Evolutionary conservation across 2,797 vertebrate genomes (phyloP), one percentile per base, ranked within the genome.

Genomic region (Argyrosomus regius): DNA sequence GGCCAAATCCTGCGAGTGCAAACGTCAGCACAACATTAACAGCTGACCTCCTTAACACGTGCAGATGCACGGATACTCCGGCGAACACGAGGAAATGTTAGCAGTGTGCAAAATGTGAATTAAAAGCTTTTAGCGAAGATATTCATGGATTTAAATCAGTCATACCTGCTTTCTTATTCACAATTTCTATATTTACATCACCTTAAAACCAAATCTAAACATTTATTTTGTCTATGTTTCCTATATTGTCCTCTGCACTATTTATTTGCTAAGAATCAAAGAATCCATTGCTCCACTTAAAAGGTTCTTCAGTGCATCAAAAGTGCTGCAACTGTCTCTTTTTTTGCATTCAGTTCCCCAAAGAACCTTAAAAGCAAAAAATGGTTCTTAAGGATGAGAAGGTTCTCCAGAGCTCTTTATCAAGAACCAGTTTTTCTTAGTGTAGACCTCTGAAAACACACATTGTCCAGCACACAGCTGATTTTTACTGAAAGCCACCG

Each of bases 31-130:
- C 57, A 59, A 24, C 80, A 72, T 11, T 13, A 77, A 63, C 85
- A 85, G 80, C 73, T 79, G 84, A 86, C 75, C 75, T 71, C 62
- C 72, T 72, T 20, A 1, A 45, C 77, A 76, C n/a, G 39, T 75
- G 61, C 41, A 61, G 46, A 49, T 9, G 18, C 18, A 43, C 16
- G 57, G 26, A 59, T 18, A 52, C 41, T 22, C 5, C 0, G 16
- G 11, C 22, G 17, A 66, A 65, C 31, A n/a, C 0, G 24, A 31
- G 43, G 20, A 35, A 16, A 11, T 28, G 68, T 46, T 52, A 3
- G 45, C 48, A 45, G 13, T 14, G 3, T 6, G 22, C 14, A 22
- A 57, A 53, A 39, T 22, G 2, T 14, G n/a, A n/a, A 48, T 49
- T 61, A 1, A 58, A 43, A 26, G 17, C 35, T 24, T 63, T 62